These are phyloP conservation scores for Tichodroma muraria DNA, from an alignment of 2,113 vertebrate species.

Conservation along the genomic window DNA sequence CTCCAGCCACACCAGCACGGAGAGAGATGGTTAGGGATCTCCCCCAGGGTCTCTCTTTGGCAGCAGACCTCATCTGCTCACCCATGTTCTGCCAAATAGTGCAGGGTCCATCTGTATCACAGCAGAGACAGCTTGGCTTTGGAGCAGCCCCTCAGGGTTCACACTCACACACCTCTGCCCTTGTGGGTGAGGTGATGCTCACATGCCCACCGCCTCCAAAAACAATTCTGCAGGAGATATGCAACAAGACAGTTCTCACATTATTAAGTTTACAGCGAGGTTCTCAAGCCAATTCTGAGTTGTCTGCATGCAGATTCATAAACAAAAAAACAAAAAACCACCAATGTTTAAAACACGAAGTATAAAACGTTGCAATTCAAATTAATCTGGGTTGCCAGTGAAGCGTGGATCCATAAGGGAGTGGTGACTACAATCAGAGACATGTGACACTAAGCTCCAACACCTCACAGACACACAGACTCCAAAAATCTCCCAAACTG, in stretches of 20 bases:
- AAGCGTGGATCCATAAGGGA: background rate
- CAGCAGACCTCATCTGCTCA: background rate
- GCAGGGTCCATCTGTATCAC: background rate
- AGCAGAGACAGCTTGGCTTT: background rate
- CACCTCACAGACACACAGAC: background rate
- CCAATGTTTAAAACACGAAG: background rate
- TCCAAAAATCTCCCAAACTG: background rate
- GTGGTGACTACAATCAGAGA: background rate
- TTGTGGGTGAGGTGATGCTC: accelerated
- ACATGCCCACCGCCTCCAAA: accelerated
- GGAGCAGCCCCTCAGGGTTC: background rate
- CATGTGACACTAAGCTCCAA: background rate
- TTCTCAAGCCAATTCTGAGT: background rate
- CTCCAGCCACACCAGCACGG: background rate
- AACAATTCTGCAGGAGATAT: background rate
- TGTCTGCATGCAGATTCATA: background rate
- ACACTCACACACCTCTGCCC: background rate
- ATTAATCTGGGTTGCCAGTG: background rate
- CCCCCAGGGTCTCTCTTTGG: background rate
- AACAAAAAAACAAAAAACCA: background rate
- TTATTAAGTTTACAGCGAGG: background rate
- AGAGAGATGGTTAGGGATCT: background rate
- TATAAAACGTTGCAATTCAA: background rate
- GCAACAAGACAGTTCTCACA: background rate
- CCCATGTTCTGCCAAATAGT: background rate